Evolutionary conservation across 2,888 invertebrate species (phyloP).

Genomic region (Dryobota labecula): DNA sequence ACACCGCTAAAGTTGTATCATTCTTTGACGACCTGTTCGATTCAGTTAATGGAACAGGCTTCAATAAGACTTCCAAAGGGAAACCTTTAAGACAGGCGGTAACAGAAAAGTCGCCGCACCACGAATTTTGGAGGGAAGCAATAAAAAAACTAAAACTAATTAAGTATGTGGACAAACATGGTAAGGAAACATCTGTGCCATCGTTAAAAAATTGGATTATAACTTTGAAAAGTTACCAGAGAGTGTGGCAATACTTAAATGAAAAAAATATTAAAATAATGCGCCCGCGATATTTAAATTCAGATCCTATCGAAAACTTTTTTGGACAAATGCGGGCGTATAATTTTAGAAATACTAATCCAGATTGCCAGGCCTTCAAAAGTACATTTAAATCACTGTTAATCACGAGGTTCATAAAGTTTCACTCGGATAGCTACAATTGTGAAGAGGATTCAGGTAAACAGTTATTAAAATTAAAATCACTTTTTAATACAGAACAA

Average conservation of each 20-base stretch:
- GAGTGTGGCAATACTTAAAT: slow-evolving; percentile 3
- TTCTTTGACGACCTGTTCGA: background rate
- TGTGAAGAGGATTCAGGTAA: slow-evolving; percentile 35
- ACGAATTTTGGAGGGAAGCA: background rate
- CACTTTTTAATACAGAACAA: background rate
- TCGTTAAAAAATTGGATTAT: slow-evolving; percentile 23
- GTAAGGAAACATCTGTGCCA: slow-evolving; percentile 6
- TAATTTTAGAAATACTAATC: slow-evolving; percentile 64
- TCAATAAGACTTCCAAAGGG: slow-evolving; percentile 7
- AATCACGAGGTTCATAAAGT: slow-evolving; percentile 26
- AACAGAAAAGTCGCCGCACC: background rate
- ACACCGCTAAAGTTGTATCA: background rate
- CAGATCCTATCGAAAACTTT: slow-evolving; percentile 48
- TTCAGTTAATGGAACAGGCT: background rate
- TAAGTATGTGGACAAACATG: background rate
- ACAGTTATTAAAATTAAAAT: background rate
- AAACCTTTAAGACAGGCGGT: background rate
- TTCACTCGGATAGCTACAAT: slow-evolving; percentile 39
- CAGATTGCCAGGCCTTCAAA: slow-evolving; percentile 59
- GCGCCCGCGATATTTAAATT: slow-evolving; percentile 12
- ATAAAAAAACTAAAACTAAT: background rate
- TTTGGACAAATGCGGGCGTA: slow-evolving; percentile 65
- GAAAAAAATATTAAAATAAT: slow-evolving; percentile 12
- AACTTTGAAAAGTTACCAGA: too few species aligned
- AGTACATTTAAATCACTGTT: slow-evolving; percentile 40